phyloP scores from a whole-genome alignment of 2,113 vertebrate species.

The Marcusenius ussheri region DNA sequence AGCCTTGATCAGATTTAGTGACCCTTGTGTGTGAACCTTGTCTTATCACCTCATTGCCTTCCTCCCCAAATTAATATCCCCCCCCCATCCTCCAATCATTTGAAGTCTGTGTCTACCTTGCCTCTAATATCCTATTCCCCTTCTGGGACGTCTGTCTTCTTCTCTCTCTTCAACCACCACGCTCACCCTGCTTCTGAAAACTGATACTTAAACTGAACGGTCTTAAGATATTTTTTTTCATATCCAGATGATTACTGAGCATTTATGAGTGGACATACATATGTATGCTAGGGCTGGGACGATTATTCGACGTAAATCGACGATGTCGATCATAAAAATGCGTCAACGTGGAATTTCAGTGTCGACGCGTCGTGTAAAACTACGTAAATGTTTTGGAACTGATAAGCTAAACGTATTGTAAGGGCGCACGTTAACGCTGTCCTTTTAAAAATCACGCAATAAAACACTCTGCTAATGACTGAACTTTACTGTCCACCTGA shows the following conservation, averaged over 20 bases:
- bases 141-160: not conserved
- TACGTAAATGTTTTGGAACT: no score
- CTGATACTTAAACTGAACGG: not conserved
- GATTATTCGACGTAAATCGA: no score
- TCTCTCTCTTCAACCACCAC: not conserved
- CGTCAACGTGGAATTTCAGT: no score
- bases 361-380: no score
- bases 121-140: not conserved
- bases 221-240: not conserved
- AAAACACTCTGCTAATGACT: no score
- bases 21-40: not conserved
- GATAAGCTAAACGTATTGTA: no score
- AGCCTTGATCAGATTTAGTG: not conserved
- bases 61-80: not conserved
- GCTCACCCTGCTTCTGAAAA: not conserved
- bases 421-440: no score
- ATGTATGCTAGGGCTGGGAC: no score
- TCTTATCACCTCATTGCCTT: not conserved
- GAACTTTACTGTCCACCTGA: no score
- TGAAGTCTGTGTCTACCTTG: not conserved
- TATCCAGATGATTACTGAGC: not conserved
- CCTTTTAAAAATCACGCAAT: no score
- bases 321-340: no score
- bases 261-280: not conserved
- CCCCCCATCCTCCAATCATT: not conserved